Base-by-base conservation (phyloP, 2,113 vertebrate genomes). In the Gasterosteus nipponicus region DNA sequence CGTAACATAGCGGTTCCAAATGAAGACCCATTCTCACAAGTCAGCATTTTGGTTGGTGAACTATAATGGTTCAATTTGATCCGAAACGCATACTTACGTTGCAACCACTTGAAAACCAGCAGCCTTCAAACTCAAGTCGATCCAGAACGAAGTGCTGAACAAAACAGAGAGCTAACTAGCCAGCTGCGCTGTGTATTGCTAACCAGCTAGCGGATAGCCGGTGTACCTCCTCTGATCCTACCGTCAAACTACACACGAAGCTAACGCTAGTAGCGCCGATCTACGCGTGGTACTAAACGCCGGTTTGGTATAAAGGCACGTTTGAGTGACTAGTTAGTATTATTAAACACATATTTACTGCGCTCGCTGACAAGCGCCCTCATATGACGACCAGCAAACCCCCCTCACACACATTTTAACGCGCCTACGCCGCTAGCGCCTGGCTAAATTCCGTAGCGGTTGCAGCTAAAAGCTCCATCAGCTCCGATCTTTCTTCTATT, bases 381-480 rank as follows among this genome's bases (percentile, higher is more conserved):
- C 54, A 35, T 39, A 2, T 22, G 10, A 56, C 56, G 16, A 38
- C 7, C 12, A 7, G 58, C 78, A 35, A 68, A 26, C 22, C 64
- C 19, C 51, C n/a, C 8, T 65, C 49, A 49, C 10, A 73, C 46
- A 73, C 54, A 66, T 66, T 76, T 71, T 68, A 41, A 75, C 35
- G 73, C 60, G 46, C 70, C 67, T 77, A 68, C 33, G 11, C 15
- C 15, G 77, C 78, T 82, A 88, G 78, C 69, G 46, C 60, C 47
- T 9, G 6, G 89, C 87, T 92, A 83, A 89, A 82, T 92, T 92
- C 89, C 91, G 86, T 91, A 93, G 90, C 91, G 44, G 14, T 56
- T 44, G 59, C 75, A 59, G 79, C 83, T 81, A 69, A 73, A 54
- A 16, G 60, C 19, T 44, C 22, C 22, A 26, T 26, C 22, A 26